Base-by-base conservation (phyloP, 2,113 vertebrate species). In the Equus przewalskii region DNA sequence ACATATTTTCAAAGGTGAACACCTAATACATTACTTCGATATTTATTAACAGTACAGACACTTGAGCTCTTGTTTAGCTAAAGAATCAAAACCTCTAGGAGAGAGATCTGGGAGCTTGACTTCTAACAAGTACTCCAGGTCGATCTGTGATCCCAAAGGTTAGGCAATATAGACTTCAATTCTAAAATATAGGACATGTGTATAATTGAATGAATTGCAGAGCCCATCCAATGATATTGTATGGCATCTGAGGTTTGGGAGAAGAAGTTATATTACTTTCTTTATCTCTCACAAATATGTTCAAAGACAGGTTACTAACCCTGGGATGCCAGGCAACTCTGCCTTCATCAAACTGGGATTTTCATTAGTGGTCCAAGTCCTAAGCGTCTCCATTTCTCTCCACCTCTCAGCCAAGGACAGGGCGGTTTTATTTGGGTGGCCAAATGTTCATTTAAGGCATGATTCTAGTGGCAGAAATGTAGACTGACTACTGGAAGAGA, bases 1-100 rank as follows among this genome's bases (percentile, higher is more conserved):
- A 94, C 65, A 94, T n/a, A 80, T 64, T 90, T 62, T 88, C 19
- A 84, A 88, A 76, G 26, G 1, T 83, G 16, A 93, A 65, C 49
- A 78, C 46, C 89, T 75, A 92, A 72, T 64, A 80, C 0, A 51
- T 69, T 51, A 54, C 41, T 64, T 46, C 12, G 49, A 6, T 24
- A 15, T 56, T 78, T 76, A 64, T 49, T 44, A 58, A 33, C 75
- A 94, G 11, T 24, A 46, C 1, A 60, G 16, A 46, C 46, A 78
- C 6, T 22, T 83, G 12, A 3, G 7, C 18, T 75, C 36, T 41
- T 64, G 18, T 93, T 62, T 91, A 60, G 14, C 36, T 70, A 87
- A 88, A 51, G 16, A 49, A 56, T 95, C 49, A n/a, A 65, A 58
- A 73, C 19, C 28, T 72, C 10, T 73, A 58, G 2, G 30, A 81